Percentiles rank a stretch among this genome's conserved stretches.
Evolutionary conservation across 2,797 vertebrate species (phyloP).

Genomic region (Artibeus lituratus): DNA sequence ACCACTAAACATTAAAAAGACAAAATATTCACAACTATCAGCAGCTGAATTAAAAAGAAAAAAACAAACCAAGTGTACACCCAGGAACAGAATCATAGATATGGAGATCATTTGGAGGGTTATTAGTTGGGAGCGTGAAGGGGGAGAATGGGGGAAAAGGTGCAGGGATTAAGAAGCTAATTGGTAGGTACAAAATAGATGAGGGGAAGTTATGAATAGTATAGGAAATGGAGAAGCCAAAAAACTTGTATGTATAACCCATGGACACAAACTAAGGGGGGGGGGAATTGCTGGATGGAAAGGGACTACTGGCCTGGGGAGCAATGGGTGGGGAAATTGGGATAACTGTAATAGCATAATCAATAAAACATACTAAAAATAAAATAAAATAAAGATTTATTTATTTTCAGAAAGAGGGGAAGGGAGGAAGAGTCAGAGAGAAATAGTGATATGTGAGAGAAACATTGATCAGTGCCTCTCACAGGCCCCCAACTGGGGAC

Average conservation of each 20-base stretch:
- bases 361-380: neutral
- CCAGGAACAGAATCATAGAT: neutral
- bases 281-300: neutral
- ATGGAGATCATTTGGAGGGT: neutral
- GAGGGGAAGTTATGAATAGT: neutral
- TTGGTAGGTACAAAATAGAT: neutral
- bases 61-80: neutral
- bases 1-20: too few species aligned
- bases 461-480: neutral
- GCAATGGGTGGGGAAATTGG: neutral
- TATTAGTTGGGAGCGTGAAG: neutral
- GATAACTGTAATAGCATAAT: neutral
- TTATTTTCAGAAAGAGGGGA: neutral
- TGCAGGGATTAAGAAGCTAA: neutral
- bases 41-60: too few species aligned
- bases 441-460: neutral
- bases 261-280: neutral
- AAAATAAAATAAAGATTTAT: neutral
- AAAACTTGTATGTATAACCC: neutral
- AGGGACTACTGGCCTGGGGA: neutral
- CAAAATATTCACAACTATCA: too few species aligned
- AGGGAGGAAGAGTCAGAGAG: neutral
- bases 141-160: neutral
- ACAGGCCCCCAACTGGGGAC: neutral
- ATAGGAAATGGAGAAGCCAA: neutral